Conservation (phyloP, 2,888 invertebrate genomes). For the Scaptomyza parva region DNA sequence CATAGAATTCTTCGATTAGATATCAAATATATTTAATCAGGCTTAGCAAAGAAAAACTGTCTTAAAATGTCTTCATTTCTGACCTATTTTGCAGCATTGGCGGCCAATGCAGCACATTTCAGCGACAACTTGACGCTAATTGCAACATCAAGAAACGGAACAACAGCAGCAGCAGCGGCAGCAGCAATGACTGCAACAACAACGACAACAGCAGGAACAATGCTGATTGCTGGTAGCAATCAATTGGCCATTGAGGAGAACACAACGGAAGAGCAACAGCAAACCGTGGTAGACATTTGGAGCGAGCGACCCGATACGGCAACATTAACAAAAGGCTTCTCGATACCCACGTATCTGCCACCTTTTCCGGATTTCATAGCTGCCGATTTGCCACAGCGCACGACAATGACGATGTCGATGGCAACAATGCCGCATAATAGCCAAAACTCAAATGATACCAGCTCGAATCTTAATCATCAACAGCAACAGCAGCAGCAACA, state of each 20-base stretch:
- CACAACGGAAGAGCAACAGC: conserved; percentile 42
- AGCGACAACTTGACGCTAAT: conserved; percentile 63
- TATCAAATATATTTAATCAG: neutral
- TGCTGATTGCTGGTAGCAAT: conserved; percentile 29
- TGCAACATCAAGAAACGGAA: conserved; percentile 42
- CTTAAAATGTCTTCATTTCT: conserved; percentile 55
- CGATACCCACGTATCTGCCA: conserved; percentile 82
- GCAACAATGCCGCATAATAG: conserved; percentile 41
- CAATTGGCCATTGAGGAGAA: conserved; percentile 34
- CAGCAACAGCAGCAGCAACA: conserved; percentile 15
- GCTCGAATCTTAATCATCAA: conserved; percentile 44
- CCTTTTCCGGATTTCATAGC: conserved; percentile 80
- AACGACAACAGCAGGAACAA: conserved; percentile 11
- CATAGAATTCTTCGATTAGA: neutral
- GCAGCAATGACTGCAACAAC: conserved; percentile 24
- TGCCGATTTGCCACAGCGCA: conserved; percentile 72
- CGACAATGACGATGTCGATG: conserved; percentile 27
- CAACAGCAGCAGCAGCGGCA: conserved; percentile 24
- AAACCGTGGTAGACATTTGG: conserved; percentile 58
- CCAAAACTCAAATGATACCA: conserved; percentile 11
- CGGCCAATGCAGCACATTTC: conserved; percentile 58
- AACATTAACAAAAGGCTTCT: conserved; percentile 80
- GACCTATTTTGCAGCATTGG: conserved; percentile 76
- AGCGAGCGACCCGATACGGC: conserved; percentile 75
- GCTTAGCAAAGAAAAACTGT: conserved; percentile 2